phyloP scores from a whole-genome alignment of 2,888 invertebrate species.

The Netelia fuscicornis region DNA sequence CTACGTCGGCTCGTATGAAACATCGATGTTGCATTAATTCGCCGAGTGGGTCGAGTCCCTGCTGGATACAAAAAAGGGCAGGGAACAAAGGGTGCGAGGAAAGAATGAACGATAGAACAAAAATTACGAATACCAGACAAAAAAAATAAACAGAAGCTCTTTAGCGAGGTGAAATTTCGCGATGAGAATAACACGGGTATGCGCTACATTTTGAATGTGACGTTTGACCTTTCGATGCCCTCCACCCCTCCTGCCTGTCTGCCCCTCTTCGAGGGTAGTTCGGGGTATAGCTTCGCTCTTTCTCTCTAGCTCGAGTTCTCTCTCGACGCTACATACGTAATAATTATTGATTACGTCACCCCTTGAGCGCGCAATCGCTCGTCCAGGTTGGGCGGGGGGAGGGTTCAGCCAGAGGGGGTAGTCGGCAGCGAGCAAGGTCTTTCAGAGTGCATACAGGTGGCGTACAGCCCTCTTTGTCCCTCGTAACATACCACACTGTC shows the following conservation, averaged over 20 bases:
- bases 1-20: not conserved
- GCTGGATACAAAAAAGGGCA: not conserved
- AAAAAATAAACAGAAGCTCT: too few species aligned
- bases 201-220: constrained; percentile 61
- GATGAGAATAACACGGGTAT: constrained; percentile 8
- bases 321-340: constrained; percentile 64
- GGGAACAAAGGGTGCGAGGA: not conserved
- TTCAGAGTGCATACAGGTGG: constrained; percentile 67
- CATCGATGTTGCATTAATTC: not conserved
- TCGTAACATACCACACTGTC: constrained; percentile 36
- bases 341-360: constrained; percentile 70
- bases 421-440: constrained; percentile 60
- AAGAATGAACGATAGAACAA: not conserved
- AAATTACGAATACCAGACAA: not conserved
- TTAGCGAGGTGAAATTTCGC: not conserved
- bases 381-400: constrained; percentile 23
- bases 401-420: not conserved
- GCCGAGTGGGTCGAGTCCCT: not conserved
- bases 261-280: constrained; percentile 43
- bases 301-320: constrained; percentile 4
- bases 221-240: constrained; percentile 63
- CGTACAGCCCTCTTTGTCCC: constrained; percentile 47
- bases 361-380: constrained; percentile 56
- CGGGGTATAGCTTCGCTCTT: not conserved
- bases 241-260: constrained; percentile 34